A percentile compares a stretch with the other conserved stretches of the same genome.
Conservation (phyloP, 2,888 invertebrate genomes). For the Sussaba pulchella region DNA sequence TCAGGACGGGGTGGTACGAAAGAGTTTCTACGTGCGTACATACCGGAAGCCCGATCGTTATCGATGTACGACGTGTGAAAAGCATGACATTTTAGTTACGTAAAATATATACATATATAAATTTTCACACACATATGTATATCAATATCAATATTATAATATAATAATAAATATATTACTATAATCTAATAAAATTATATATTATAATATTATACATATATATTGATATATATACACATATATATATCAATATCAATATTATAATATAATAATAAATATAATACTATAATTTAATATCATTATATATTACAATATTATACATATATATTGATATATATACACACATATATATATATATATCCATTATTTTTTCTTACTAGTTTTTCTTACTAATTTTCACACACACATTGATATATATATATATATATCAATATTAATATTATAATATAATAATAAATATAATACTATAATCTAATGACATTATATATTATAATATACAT, state of each 20-base stretch:
- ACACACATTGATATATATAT: too few species aligned
- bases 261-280: too few species aligned
- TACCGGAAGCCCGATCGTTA: constrained; percentile 56
- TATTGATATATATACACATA: constrained; percentile 40
- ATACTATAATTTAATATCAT: too few species aligned
- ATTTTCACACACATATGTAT: constrained; percentile 41
- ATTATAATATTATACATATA: constrained; percentile 33
- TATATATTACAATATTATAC: too few species aligned
- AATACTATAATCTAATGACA: too few species aligned
- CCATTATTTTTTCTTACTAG: too few species aligned
- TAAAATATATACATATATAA: constrained; percentile 49
- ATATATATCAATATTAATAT: too few species aligned
- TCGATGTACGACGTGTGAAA: constrained; percentile 65
- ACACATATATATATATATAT: constrained; percentile 39
- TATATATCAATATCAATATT: constrained; percentile 25
- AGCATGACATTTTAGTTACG: constrained; percentile 64
- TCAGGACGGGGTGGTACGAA: constrained; percentile 45
- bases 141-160: constrained; percentile 16
- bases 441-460: too few species aligned
- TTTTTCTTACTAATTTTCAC: too few species aligned
- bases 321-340: constrained; percentile 32
- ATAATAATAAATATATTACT: too few species aligned
- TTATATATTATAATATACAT: constrained; percentile 41
- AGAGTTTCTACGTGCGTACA: constrained; percentile 64
- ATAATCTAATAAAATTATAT: too few species aligned